Percentiles rank a stretch among this genome's conserved stretches.
phyloP scores from a whole-genome alignment of 1,140 invertebrate species.

The Penaeus japonicus region DNA sequence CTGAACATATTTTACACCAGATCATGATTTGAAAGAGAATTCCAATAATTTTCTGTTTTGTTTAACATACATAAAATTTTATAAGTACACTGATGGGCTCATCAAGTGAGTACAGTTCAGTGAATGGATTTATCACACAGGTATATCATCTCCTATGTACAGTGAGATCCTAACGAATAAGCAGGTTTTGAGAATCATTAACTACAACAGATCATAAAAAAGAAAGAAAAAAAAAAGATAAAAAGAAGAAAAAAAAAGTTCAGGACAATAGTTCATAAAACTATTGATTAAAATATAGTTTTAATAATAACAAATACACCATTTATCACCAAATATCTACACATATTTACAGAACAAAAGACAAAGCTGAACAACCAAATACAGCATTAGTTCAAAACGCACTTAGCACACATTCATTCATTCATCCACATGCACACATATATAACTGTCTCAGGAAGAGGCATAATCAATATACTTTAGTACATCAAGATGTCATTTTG shows the following conservation, averaged over 20 bases:
- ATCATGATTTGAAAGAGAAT: constrained; percentile 25
- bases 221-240: neutral
- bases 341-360: constrained; percentile 33
- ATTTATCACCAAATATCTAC: constrained; percentile 40
- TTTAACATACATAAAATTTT: constrained; percentile 16
- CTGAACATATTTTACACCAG: constrained; percentile 33
- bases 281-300: constrained; percentile 8
- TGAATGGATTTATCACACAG: constrained; percentile 24
- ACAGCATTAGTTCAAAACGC: neutral
- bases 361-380: constrained; percentile 32
- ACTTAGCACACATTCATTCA: constrained; percentile 1
- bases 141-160: constrained; percentile 28
- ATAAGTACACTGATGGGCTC: neutral
- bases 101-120: neutral
- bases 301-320: constrained; percentile 21
- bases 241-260: neutral
- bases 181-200: constrained; percentile 41
- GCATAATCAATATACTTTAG: neutral
- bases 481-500: neutral
- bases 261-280: constrained; percentile 1
- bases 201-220: constrained; percentile 30
- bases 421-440: neutral
- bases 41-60: neutral
- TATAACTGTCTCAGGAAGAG: neutral
- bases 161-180: constrained; percentile 42